A percentile compares a stretch with the other conserved stretches of the same genome.
Conservation (phyloP, 1,140 invertebrate genomes). For the Dysdera silvatica region DNA sequence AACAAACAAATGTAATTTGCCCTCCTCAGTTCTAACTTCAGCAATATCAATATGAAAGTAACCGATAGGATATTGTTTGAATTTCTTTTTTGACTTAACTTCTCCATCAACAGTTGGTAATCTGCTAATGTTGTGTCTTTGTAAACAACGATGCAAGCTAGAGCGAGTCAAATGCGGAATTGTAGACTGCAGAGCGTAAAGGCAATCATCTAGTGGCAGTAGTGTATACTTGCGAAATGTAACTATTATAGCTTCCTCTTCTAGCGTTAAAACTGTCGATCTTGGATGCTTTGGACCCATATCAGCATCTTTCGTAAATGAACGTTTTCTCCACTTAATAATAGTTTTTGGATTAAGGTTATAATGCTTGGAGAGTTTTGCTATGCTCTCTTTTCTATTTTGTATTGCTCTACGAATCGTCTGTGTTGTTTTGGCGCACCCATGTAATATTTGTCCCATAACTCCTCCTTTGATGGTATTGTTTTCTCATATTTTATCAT, state of each 20-base stretch:
- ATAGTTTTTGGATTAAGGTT: too few species aligned
- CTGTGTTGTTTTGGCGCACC: too few species aligned
- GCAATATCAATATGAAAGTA: slow-evolving; percentile 17
- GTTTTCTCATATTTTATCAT: too few species aligned
- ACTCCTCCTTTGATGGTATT: too few species aligned
- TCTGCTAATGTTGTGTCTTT: slow-evolving; percentile 11
- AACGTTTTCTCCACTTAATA: slow-evolving; percentile 17
- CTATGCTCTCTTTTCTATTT: too few species aligned
- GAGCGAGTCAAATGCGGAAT: not conserved
- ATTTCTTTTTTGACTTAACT: slow-evolving; percentile 2
- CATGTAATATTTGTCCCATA: too few species aligned
- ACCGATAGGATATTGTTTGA: slow-evolving; percentile 14
- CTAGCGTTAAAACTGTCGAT: slow-evolving; percentile 22
- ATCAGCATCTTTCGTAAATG: slow-evolving; percentile 10
- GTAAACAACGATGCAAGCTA: slow-evolving; percentile 14
- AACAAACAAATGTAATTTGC: slow-evolving; percentile 12
- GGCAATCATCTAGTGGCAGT: slow-evolving; percentile 22
- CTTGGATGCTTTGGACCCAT: slow-evolving; percentile 9
- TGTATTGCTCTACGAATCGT: too few species aligned
- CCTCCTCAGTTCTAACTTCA: slow-evolving; percentile 7
- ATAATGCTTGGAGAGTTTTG: too few species aligned
- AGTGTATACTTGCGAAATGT: slow-evolving; percentile 19
- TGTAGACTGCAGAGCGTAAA: not conserved
- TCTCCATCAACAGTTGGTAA: slow-evolving; percentile 1
- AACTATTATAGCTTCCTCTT: slow-evolving; percentile 18